phyloP scores from a whole-genome alignment of 2,888 invertebrate species.

The Troglohyphantes excavatus region DNA sequence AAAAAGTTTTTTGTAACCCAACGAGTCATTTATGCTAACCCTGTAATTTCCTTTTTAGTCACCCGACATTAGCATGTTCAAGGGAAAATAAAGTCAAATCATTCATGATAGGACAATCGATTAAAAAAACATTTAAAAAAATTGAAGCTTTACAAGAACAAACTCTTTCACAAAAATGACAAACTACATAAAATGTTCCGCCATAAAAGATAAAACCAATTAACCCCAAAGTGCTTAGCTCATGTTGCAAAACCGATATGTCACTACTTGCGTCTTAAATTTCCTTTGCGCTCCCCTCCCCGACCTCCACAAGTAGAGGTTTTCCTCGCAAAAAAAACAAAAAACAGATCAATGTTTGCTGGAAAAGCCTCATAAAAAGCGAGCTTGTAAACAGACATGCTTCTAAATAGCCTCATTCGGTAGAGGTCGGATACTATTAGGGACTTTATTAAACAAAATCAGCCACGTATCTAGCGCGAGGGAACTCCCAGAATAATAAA shows the following conservation, averaged over 20 bases:
- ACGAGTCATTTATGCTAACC: no score
- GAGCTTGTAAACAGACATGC: background rate
- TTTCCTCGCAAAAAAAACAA: background rate
- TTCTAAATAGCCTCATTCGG: slow-evolving; percentile 6
- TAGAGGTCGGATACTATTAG: background rate
- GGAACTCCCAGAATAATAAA: background rate
- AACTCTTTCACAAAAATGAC: no score
- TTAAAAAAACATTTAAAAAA: no score
- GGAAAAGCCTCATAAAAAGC: background rate
- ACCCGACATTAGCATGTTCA: no score
- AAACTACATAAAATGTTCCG: no score
- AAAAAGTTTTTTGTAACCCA: no score
- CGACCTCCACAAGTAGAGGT: background rate
- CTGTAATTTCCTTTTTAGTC: no score
- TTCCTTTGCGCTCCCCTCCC: background rate
- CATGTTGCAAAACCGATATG: background rate
- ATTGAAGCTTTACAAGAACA: no score
- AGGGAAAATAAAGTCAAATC: no score
- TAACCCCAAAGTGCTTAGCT: background rate
- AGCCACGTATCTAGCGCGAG: background rate
- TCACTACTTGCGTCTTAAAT: background rate
- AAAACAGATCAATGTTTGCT: slow-evolving; percentile 31
- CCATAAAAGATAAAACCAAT: background rate
- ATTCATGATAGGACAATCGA: no score
- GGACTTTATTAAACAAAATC: slow-evolving; percentile 44